Conservation (phyloP, 2,113 vertebrate genomes). For the Hemichromis elongatus region DNA sequence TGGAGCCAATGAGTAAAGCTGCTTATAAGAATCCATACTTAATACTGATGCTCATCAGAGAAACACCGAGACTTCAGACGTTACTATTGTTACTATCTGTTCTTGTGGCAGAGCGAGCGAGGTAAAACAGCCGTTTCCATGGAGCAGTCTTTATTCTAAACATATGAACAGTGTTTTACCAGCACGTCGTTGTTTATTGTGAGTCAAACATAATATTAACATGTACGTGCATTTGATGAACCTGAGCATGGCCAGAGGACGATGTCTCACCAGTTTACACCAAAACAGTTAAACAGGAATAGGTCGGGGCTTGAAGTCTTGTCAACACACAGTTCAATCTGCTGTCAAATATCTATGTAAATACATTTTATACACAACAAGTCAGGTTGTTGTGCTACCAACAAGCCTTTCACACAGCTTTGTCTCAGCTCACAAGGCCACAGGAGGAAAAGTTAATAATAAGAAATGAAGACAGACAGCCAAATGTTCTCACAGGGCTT, state of each 20-base stretch:
- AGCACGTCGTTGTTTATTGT: neutral
- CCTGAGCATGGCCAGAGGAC: neutral
- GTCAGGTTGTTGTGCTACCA: neutral
- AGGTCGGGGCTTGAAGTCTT: neutral
- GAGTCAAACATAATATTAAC: neutral
- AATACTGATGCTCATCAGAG: neutral
- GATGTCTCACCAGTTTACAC: neutral
- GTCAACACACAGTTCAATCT: neutral
- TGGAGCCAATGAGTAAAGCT: neutral
- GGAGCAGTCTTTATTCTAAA: neutral
- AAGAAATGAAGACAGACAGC: neutral
- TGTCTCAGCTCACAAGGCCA: neutral
- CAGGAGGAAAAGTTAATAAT: neutral
- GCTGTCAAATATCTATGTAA: neutral
- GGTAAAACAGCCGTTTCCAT: neutral
- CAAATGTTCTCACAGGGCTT: neutral
- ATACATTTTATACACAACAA: neutral
- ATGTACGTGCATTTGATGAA: neutral
- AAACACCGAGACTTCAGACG: neutral
- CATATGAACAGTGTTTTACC: neutral
- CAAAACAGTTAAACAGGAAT: neutral
- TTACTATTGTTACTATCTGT: neutral
- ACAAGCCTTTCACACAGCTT: neutral
- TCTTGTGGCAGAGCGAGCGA: neutral
- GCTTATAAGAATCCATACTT: neutral